A percentile compares a stretch with the other conserved stretches of the same genome.
These are phyloP conservation scores for Chinchilla lanigera DNA, from an alignment of 2,113 vertebrate species.

Conservation along the genomic window DNA sequence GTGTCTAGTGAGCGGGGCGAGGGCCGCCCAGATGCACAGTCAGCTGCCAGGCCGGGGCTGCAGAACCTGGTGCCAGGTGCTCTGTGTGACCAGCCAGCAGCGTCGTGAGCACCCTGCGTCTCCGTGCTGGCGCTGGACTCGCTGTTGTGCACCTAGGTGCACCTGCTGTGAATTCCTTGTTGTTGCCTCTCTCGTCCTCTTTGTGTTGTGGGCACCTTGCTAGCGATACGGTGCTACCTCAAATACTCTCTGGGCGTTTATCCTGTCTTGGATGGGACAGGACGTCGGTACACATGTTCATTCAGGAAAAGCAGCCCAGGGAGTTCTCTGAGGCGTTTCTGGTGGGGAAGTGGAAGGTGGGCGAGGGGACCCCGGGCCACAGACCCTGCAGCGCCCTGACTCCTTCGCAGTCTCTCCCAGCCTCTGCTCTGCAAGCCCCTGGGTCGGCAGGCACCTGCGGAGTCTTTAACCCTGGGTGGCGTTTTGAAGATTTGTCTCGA, in stretches of 20 bases:
- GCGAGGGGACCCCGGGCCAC: background rate
- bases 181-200: background rate
- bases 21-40: background rate
- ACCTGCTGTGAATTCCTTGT: background rate
- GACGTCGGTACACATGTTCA: background rate
- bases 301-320: background rate
- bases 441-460: background rate
- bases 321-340: background rate
- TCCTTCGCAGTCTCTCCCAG: background rate
- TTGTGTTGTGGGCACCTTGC: background rate
- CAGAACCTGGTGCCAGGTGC: background rate
- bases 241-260: background rate
- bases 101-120: background rate
- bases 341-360: background rate
- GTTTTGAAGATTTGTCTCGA: background rate
- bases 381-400: rapidly evolving
- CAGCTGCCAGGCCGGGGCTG: background rate
- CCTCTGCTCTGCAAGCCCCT: background rate
- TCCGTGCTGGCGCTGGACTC: background rate
- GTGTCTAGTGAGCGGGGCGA: background rate
- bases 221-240: background rate
- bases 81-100: background rate
- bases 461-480: background rate
- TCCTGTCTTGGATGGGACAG: background rate
- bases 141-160: background rate